These are phyloP conservation scores for Spea bombifrons DNA, from an alignment of 2,113 vertebrate genomes.

Conservation along the genomic window DNA sequence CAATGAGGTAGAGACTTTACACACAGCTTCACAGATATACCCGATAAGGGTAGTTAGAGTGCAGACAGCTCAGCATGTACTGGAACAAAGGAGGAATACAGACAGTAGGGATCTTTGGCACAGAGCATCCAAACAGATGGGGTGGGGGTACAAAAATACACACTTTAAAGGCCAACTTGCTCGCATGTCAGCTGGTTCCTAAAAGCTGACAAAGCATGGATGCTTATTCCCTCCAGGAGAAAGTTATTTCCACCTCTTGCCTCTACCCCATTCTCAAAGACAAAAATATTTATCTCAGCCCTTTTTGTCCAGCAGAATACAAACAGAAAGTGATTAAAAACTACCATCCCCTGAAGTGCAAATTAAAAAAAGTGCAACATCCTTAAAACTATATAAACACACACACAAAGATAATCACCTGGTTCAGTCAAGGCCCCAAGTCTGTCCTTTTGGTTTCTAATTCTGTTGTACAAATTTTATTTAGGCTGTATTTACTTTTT, in stretches of 20 bases:
- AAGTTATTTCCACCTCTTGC: conserved; percentile 69
- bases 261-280: conserved; percentile 61
- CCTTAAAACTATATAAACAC: conserved; percentile 87
- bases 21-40: conserved; percentile 79
- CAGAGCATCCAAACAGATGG: conserved; percentile 83
- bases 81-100: conserved; percentile 58
- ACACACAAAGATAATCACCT: conserved; percentile 69
- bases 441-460: conserved; percentile 69
- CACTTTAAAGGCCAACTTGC: conserved; percentile 71
- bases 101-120: conserved; percentile 90
- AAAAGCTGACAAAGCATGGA: conserved; percentile 54
- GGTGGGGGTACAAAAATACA: conserved; percentile 62
- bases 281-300: conserved; percentile 56
- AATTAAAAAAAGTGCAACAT: conserved; percentile 94
- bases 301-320: conserved; percentile 80
- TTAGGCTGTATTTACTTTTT: conserved; percentile 57
- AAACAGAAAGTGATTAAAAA: conserved; percentile 97
- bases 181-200: conserved; percentile 58
- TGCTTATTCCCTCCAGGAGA: conserved; percentile 66
- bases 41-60: conserved; percentile 93
- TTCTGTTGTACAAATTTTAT: conserved; percentile 64
- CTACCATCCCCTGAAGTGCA: conserved; percentile 85
- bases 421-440: conserved; percentile 76
- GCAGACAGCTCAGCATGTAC: conserved; percentile 84
- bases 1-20: conserved; percentile 98